These are phyloP conservation scores for Leptatherina wallacei DNA, from an alignment of 2,797 vertebrate species.

Conservation along the genomic window DNA sequence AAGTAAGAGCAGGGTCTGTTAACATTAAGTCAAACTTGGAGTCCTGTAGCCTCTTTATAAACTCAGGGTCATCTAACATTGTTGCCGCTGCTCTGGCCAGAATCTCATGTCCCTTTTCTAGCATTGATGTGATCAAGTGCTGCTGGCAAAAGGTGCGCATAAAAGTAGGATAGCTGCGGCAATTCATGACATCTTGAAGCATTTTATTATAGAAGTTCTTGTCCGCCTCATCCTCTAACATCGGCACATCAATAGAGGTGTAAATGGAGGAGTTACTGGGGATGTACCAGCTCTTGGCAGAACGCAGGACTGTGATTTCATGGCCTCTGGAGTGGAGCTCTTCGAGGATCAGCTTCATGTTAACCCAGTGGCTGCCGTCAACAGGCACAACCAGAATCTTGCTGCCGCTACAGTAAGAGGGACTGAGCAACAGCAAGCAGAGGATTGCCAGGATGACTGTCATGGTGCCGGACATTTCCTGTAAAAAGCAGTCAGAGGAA, in stretches of 20 bases:
- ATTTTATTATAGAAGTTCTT: conserved; percentile 29
- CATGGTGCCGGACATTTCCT: conserved; percentile 47
- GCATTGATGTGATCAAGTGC: conserved; percentile 32
- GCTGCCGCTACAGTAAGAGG: conserved; percentile 47
- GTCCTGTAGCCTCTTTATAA: conserved; percentile 64
- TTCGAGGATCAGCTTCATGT: conserved; percentile 73
- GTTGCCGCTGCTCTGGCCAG: conserved; percentile 11
- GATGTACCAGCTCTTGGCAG: conserved; percentile 72
- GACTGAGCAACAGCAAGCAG: conserved; percentile 30
- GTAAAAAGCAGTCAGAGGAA: conserved; percentile 14
- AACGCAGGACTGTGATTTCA: conserved; percentile 68
- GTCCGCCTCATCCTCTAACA: conserved; percentile 47
- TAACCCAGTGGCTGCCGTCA: conserved; percentile 81
- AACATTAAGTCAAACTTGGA: conserved; percentile 74
- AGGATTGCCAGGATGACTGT: conserved; percentile 29
- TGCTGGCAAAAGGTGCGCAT: conserved; percentile 54
- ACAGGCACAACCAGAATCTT: conserved; percentile 73
- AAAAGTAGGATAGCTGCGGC: conserved; percentile 38
- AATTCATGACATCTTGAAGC: conserved; percentile 39
- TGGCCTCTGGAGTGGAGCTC: conserved; percentile 75
- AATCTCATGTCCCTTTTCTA: conserved; percentile 19
- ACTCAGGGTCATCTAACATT: conserved; percentile 64
- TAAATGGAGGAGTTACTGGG: conserved; percentile 57
- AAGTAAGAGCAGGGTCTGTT: conserved; percentile 62
- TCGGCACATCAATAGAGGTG: conserved; percentile 48